A percentile compares a stretch with the other conserved stretches of the same genome.
Evolutionary conservation across 2,888 invertebrate species (phyloP).

Genomic region (Xylota sylvarum): DNA sequence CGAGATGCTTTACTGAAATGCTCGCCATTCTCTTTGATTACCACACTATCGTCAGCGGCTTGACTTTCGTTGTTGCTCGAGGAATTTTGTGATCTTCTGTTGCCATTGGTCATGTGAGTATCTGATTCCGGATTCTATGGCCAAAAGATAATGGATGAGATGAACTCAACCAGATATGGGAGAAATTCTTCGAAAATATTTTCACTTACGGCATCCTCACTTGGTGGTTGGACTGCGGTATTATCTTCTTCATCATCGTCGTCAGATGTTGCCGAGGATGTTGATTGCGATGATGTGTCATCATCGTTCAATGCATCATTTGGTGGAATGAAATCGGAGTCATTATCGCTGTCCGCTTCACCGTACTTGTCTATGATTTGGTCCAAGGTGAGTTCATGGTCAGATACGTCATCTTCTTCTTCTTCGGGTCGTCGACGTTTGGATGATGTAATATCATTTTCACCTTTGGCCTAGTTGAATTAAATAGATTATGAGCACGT

Average conservation of each 20-base stretch:
- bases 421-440: slow-evolving; percentile 14
- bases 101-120: slow-evolving; percentile 48
- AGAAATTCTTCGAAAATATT: neutral
- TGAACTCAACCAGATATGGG: slow-evolving; percentile 1
- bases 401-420: slow-evolving; percentile 77
- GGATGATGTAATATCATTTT: slow-evolving; percentile 3
- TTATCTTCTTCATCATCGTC: slow-evolving; percentile 20
- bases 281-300: slow-evolving; percentile 45
- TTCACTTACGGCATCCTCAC: slow-evolving; percentile 28
- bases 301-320: slow-evolving; percentile 25
- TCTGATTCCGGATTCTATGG: slow-evolving; percentile 34
- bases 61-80: slow-evolving; percentile 35
- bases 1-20: slow-evolving; percentile 18
- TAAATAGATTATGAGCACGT: neutral
- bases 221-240: neutral
- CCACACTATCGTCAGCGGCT: slow-evolving; percentile 31
- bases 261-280: slow-evolving; percentile 57
- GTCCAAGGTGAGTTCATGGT: slow-evolving; percentile 79
- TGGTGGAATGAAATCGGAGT: slow-evolving; percentile 81
- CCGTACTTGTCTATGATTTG: slow-evolving; percentile 82
- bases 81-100: slow-evolving; percentile 8
- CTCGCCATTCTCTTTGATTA: slow-evolving; percentile 69
- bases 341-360: slow-evolving; percentile 80
- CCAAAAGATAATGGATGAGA: slow-evolving; percentile 18
- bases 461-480: neutral